Evolutionary conservation across 2,888 invertebrate species (phyloP).

Genomic region (Thera obeliscata): DNA sequence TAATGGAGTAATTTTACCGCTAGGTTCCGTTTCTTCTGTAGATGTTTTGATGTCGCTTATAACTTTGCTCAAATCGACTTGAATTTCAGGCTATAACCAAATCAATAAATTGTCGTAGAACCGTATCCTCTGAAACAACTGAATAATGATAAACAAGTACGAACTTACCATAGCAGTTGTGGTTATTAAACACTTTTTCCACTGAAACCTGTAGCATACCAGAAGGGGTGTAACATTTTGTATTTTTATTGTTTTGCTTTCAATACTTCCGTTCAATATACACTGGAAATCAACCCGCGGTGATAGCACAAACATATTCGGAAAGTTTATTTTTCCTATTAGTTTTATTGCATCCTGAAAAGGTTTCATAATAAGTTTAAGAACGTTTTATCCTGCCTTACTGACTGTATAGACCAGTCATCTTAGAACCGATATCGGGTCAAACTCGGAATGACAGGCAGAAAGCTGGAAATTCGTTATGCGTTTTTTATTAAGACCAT

Average conservation of each 20-base stretch:
- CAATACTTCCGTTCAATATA: slow-evolving; percentile 72
- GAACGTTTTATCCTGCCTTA: too few relatives aligned
- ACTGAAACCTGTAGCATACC: slow-evolving; percentile 71
- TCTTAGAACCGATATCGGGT: too few relatives aligned
- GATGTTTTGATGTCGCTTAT: slow-evolving; percentile 37
- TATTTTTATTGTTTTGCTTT: slow-evolving; percentile 71
- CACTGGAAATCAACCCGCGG: slow-evolving; percentile 86
- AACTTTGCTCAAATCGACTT: slow-evolving; percentile 39
- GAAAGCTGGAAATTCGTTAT: too few relatives aligned
- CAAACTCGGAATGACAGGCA: too few relatives aligned
- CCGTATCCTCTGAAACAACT: too few relatives aligned
- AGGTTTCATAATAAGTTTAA: neutral
- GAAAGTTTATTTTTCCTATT: slow-evolving; percentile 87
- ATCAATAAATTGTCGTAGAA: neutral
- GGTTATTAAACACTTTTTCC: slow-evolving; percentile 64
- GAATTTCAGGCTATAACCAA: slow-evolving; percentile 42
- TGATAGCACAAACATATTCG: slow-evolving; percentile 85
- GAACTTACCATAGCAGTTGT: slow-evolving; percentile 42
- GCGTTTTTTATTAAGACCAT: too few relatives aligned
- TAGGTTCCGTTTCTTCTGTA: slow-evolving; percentile 46
- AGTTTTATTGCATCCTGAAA: slow-evolving; percentile 87
- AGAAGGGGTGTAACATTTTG: slow-evolving; percentile 73
- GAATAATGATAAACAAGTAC: too few relatives aligned
- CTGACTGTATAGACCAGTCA: too few relatives aligned
- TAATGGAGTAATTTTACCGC: slow-evolving; percentile 41